These are phyloP conservation scores for Hephaestus fuliginosus DNA, from an alignment of 2,797 vertebrate species.

Conservation along the genomic window DNA sequence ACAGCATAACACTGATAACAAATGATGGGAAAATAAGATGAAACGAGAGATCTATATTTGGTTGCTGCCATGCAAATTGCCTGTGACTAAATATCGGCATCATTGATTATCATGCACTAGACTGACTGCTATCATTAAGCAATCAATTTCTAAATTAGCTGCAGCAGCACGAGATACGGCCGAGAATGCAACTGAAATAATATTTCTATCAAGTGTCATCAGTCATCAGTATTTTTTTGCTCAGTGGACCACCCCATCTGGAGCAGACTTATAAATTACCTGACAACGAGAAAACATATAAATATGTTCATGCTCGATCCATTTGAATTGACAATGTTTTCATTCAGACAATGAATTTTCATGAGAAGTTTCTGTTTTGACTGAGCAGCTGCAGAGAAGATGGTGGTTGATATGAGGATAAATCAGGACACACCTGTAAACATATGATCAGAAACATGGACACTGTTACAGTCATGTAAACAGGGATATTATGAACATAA, in stretches of 20 bases:
- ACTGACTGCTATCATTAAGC: conserved; percentile 59
- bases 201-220: conserved; percentile 36
- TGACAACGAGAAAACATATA: conserved; percentile 11
- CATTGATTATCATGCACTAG: conserved; percentile 56
- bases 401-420: no score
- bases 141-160: conserved; percentile 59
- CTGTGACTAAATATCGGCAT: conserved; percentile 62
- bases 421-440: no score
- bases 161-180: conserved; percentile 17
- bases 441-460: no score
- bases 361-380: not conserved
- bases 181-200: conserved; percentile 61
- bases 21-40: conserved; percentile 60
- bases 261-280: not conserved
- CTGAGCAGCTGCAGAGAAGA: not conserved
- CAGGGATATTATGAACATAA: no score
- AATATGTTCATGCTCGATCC: not conserved
- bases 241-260: conserved; percentile 34
- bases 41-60: conserved; percentile 60
- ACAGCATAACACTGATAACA: conserved; percentile 37
- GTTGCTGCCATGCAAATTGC: conserved; percentile 51
- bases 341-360: not conserved
- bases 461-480: no score
- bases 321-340: conserved; percentile 6
- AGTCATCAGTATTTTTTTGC: conserved; percentile 8